Percentiles rank a stretch among this genome's conserved stretches.
phyloP scores from a whole-genome alignment of 30 jellyfish, hydroid and myxozoan genomes.

The Clytia hemisphaerica region DNA sequence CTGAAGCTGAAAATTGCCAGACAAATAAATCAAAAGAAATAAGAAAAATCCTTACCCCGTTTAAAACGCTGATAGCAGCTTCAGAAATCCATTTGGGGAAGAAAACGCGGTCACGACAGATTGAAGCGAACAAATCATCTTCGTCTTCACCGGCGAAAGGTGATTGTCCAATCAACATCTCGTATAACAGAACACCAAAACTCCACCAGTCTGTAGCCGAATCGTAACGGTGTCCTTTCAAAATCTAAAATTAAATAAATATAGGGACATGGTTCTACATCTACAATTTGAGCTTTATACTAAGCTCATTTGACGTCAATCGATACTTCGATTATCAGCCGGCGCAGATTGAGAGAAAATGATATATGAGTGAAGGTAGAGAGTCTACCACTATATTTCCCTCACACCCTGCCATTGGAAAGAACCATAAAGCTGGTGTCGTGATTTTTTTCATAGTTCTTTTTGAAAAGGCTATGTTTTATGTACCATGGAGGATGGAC shows the following conservation, averaged over 20 bases:
- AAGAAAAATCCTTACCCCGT: conserved; percentile 38
- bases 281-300: background rate
- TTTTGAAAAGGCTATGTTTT: too few relatives aligned
- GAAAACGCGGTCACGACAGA: conserved; percentile 74
- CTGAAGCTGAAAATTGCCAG: too few relatives aligned
- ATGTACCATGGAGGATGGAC: too few relatives aligned
- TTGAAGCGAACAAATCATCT: conserved; percentile 81
- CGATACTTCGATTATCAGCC: too few relatives aligned
- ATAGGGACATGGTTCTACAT: background rate
- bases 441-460: too few relatives aligned
- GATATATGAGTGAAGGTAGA: too few relatives aligned
- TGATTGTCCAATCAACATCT: conserved; percentile 96
- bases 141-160: conserved; percentile 99
- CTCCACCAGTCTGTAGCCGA: conserved; percentile 98
- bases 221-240: conserved; percentile 78
- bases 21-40: background rate
- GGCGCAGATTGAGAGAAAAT: background rate
- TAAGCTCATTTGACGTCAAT: too few relatives aligned
- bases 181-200: conserved; percentile 84
- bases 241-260: conserved; percentile 33
- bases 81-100: conserved; percentile 99
- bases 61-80: conserved; percentile 49
- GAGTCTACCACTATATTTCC: too few relatives aligned
- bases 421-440: too few relatives aligned
- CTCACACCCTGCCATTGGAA: background rate